These are phyloP conservation scores for Drosophila planitibia DNA, from an alignment of 2,888 invertebrate species.

Conservation along the genomic window DNA sequence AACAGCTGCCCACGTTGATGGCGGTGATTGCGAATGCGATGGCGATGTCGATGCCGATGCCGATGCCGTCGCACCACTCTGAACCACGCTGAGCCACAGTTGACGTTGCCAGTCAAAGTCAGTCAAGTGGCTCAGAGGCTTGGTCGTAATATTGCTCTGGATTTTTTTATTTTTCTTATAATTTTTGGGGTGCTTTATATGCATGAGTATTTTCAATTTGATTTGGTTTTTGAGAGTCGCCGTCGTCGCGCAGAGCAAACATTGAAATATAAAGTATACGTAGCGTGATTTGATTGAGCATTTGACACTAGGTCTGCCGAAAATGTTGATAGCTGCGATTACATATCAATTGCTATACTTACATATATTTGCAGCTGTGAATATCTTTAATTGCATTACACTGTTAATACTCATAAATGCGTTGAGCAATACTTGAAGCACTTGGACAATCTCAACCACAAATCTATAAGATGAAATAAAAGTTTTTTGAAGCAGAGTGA, in stretches of 20 bases:
- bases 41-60: constrained; percentile 6
- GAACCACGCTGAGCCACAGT: constrained; percentile 27
- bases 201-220: constrained; percentile 68
- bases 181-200: constrained; percentile 24
- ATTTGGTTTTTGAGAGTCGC: constrained; percentile 64
- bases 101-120: constrained; percentile 42
- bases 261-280: constrained; percentile 75
- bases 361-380: constrained; percentile 19
- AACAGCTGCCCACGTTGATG: constrained; percentile 78
- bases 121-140: constrained; percentile 81
- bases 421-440: constrained; percentile 22
- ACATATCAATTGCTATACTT: constrained; percentile 16
- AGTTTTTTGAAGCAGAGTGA: background rate
- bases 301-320: constrained; percentile 63
- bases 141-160: constrained; percentile 59
- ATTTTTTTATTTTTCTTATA: constrained; percentile 10
- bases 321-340: constrained; percentile 38
- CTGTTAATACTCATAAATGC: constrained; percentile 3
- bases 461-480: background rate
- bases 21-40: constrained; percentile 51
- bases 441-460: constrained; percentile 5
- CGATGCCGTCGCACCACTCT: constrained; percentile 37
- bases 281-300: constrained; percentile 56
- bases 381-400: constrained; percentile 23
- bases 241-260: constrained; percentile 43